phyloP scores from a whole-genome alignment of 2,797 vertebrate species.

The Trachops cirrhosus region DNA sequence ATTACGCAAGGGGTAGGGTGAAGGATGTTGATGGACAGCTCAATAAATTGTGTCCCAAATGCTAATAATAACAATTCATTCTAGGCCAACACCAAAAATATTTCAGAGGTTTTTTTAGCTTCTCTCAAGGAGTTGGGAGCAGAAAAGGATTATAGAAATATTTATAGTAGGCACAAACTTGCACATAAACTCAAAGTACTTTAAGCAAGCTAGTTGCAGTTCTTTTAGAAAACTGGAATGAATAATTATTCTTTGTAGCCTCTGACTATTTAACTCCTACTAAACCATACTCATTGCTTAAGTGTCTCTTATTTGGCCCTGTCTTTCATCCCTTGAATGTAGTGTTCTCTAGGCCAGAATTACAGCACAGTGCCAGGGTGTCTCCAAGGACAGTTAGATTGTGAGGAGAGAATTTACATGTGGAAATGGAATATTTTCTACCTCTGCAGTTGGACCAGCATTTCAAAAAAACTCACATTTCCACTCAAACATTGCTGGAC shows the following conservation, averaged over 20 bases:
- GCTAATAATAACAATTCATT: constrained; percentile 31
- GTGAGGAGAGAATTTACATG: background rate
- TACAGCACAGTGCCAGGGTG: background rate
- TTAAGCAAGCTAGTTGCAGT: background rate
- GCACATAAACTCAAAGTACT: constrained; percentile 42
- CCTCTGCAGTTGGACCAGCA: background rate
- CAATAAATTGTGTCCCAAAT: background rate
- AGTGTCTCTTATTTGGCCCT: background rate
- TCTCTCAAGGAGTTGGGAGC: background rate
- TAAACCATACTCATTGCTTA: background rate
- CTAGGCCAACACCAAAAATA: constrained; percentile 39
- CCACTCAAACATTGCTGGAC: too few species aligned
- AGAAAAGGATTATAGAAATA: constrained; percentile 36
- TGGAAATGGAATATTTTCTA: background rate
- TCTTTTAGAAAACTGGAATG: constrained; percentile 22
- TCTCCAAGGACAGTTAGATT: background rate
- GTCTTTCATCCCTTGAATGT: background rate
- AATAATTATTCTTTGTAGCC: background rate
- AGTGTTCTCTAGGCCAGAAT: background rate
- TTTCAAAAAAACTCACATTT: background rate
- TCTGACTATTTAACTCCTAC: background rate
- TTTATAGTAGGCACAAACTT: constrained; percentile 50
- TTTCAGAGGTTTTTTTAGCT: constrained; percentile 2
- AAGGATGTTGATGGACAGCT: background rate
- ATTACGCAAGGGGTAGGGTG: background rate